A percentile compares a stretch with the other conserved stretches of the same genome.
These are phyloP conservation scores for Acanthosepion pharaonis DNA, from an alignment of 2,888 invertebrate genomes.

Conservation along the genomic window DNA sequence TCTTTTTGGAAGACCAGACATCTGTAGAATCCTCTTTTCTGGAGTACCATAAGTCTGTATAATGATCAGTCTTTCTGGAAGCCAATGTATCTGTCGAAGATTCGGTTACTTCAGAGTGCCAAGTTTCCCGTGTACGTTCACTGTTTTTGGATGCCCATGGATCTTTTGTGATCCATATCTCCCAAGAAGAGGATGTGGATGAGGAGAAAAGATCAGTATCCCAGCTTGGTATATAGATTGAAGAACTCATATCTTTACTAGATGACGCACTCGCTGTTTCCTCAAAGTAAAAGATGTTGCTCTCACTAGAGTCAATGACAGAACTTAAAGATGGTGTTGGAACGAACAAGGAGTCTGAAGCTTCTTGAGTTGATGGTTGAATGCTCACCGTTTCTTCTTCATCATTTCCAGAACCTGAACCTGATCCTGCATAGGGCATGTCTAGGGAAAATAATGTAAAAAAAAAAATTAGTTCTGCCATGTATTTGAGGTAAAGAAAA, in stretches of 20 bases:
- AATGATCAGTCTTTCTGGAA: neutral
- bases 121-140: neutral
- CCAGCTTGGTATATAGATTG: neutral
- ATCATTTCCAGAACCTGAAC: slow-evolving; percentile 23
- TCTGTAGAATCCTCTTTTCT: neutral
- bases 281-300: neutral
- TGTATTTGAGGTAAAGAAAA: no score
- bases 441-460: neutral
- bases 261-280: neutral
- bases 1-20: neutral
- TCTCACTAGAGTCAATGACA: neutral
- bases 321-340: neutral
- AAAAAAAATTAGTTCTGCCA: no score
- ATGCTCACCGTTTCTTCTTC: neutral
- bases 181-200: neutral
- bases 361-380: neutral
- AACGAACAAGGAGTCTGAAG: neutral
- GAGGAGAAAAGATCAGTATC: neutral
- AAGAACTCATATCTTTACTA: neutral
- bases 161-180: slow-evolving; percentile 20
- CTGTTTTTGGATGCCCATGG: neutral
- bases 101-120: neutral
- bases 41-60: neutral
- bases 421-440: slow-evolving; percentile 39
- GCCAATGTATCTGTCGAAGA: neutral